Evolutionary conservation across 2,888 invertebrate genomes (phyloP), one percentile per base, ranked within the genome.

Genomic region (Tanypteryx hageni): DNA sequence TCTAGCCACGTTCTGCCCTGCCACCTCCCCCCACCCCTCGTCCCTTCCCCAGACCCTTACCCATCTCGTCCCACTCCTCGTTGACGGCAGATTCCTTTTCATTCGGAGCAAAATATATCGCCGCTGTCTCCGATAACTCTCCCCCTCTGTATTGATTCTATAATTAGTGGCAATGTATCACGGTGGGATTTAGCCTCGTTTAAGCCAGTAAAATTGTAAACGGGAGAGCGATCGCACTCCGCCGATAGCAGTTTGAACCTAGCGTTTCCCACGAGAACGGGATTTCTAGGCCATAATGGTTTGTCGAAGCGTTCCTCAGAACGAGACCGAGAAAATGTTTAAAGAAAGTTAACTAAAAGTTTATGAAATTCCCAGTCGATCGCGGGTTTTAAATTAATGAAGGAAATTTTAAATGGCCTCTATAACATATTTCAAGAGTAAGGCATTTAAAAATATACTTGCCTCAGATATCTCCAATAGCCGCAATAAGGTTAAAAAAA

Each of bases 91-190:
- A 59, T 86, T 86, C 86, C 86, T 86, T 86, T 86, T 86, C 57
- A 56, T 83, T 9, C 61, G 61, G 86, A 16, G 61, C 31, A 31
- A 61, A 86, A 86, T 57, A 86, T 86, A 86, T 86, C 27, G 86
- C 86, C 86, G 31, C 61, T 86, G 86, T 86, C 86, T 86, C 58
- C 86, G 86, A 86, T 86, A 86, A 27, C 58, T 22, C 86, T 22
- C 59, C 83, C 44, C 83, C 57, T n/a, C 83, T 59, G n/a, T 86
- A 86, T 86, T 61, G 86, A 86, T 86, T 58, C 61, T 86, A 61
- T 86, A 86, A 86, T 86, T 86, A 86, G 86, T 31, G 86, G 61
- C 86, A 31, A 86, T 86, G 61, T 31, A 86, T 86, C 86, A 86
- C 86, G 86, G 86, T 18, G 86, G 86, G 44, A 58, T 86, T 86